Base-by-base conservation (phyloP, 2,113 vertebrate species). In the Sisor rabdophorus region DNA sequence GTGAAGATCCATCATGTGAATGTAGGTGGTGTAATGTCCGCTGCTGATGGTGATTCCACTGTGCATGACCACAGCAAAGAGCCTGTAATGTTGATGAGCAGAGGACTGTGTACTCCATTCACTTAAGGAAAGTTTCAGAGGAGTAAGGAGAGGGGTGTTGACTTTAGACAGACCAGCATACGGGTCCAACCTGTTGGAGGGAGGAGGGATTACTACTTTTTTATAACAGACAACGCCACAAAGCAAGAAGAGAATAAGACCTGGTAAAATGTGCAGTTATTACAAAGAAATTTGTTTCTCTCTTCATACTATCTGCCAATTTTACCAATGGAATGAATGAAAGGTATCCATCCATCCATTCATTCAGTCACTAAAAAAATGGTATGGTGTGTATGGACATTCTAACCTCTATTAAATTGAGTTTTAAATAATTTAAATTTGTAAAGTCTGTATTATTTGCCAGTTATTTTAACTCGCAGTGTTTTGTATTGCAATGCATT, bases 21-120 rank as follows among this genome's bases (percentile, higher is more conserved):
- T 90, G 26, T 93, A 99, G 64, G 97, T 93, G 2, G 96, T 99
- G 87, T 99, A 99, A 84, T 98, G 97, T 28, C 97, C 97, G 16
- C 96, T 98, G 91, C 95, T 96, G 81, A 99, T 99, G 9, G 96
- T 98, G 77, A 98, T 91, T 48, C 97, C 97, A 11, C 95, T 99
- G 86, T 99, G 97, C 97, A 99, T 99, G 30, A 98, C 95, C 77
- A 99, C 95, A 0, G 95, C 97, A 54, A 99, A 98, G 8, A 99
- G 87, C 72, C 94, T 91, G 20, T 99, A 99, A 82, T 85, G n/a
- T n/a, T n/a, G 90, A 81, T 95, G 93, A 58, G 26, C 20, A 47
- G 44, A 8, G 32, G 93, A 91, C 71, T 87, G 89, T 0, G 94
- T 96, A 89, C 96, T 95, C 97, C 97, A 99, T 79, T 99, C 97